These are phyloP conservation scores for Sterrhoptilus dennistouni DNA, from an alignment of 2,113 vertebrate species.

Conservation along the genomic window DNA sequence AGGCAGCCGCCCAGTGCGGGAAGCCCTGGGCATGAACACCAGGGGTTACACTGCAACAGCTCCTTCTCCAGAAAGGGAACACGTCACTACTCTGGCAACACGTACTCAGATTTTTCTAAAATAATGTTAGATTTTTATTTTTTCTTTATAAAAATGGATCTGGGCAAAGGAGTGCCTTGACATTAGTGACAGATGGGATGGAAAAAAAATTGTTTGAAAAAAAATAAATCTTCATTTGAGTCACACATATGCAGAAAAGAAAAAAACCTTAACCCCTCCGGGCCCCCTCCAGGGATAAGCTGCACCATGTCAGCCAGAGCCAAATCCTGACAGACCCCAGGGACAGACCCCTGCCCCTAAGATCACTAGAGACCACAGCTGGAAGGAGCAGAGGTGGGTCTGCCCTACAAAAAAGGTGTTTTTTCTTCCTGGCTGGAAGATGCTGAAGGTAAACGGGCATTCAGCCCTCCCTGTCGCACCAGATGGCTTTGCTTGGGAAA, in stretches of 20 bases:
- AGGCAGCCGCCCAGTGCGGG: fast-evolving
- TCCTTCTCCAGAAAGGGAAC: not conserved
- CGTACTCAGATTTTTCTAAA: not conserved
- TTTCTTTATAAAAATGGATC: not conserved
- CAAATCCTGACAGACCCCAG: fast-evolving
- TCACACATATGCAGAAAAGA: not conserved
- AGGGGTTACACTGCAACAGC: not conserved
- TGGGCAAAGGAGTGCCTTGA: conserved; percentile 34
- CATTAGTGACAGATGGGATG: conserved; percentile 64
- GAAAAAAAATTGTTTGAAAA: not conserved
- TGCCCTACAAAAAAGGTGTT: not conserved
- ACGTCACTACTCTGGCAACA: not conserved
- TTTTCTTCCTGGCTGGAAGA: not conserved
- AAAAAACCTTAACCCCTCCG: not conserved
- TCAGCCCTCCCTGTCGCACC: not conserved
- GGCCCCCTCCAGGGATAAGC: not conserved
- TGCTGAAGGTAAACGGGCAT: fast-evolving
- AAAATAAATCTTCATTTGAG: not conserved
- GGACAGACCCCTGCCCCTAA: not conserved
- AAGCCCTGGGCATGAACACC: not conserved
- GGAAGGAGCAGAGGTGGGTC: not conserved
- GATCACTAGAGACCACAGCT: not conserved
- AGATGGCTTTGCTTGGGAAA: not conserved
- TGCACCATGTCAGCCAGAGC: not conserved
- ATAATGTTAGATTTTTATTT: not conserved